These are phyloP conservation scores for Gasteruption jaculator DNA, from an alignment of 2,888 invertebrate species.

Conservation along the genomic window DNA sequence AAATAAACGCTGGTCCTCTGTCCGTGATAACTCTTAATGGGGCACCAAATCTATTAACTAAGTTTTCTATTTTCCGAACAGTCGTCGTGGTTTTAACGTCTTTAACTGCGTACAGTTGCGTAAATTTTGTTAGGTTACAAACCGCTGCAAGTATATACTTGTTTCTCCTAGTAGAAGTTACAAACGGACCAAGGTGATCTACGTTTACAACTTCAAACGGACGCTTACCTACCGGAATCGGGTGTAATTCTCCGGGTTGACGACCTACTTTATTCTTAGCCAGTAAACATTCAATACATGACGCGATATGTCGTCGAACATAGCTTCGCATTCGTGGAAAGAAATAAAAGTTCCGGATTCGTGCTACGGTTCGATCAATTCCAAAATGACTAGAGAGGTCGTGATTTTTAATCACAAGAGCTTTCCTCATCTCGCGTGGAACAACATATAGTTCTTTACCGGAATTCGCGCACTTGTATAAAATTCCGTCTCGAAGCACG, in stretches of 20 bases:
- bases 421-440: slow-evolving; percentile 15
- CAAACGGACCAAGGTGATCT: slow-evolving; percentile 23
- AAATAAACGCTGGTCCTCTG: slow-evolving; percentile 19
- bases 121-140: slow-evolving; percentile 17
- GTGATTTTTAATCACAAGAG: slow-evolving; percentile 11
- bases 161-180: slow-evolving; percentile 8
- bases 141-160: slow-evolving; percentile 12
- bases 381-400: slow-evolving; percentile 21
- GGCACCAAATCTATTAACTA: slow-evolving; percentile 24
- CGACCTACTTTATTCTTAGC: slow-evolving; percentile 20
- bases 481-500: slow-evolving; percentile 5
- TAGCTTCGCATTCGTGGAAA: slow-evolving; percentile 21
- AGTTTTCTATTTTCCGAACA: slow-evolving; percentile 19
- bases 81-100: slow-evolving; percentile 14
- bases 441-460: slow-evolving; percentile 16
- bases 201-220: slow-evolving; percentile 23
- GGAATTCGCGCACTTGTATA: slow-evolving; percentile 1
- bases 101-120: slow-evolving; percentile 20
- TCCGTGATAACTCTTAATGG: slow-evolving; percentile 22
- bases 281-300: slow-evolving; percentile 22
- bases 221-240: slow-evolving; percentile 20
- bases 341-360: slow-evolving; percentile 14
- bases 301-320: slow-evolving; percentile 16
- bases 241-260: slow-evolving; percentile 23
- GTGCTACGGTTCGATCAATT: slow-evolving; percentile 17